phyloP scores from a whole-genome alignment of 2,888 invertebrate genomes.

The Scaptomyza cyrtandrae region DNA sequence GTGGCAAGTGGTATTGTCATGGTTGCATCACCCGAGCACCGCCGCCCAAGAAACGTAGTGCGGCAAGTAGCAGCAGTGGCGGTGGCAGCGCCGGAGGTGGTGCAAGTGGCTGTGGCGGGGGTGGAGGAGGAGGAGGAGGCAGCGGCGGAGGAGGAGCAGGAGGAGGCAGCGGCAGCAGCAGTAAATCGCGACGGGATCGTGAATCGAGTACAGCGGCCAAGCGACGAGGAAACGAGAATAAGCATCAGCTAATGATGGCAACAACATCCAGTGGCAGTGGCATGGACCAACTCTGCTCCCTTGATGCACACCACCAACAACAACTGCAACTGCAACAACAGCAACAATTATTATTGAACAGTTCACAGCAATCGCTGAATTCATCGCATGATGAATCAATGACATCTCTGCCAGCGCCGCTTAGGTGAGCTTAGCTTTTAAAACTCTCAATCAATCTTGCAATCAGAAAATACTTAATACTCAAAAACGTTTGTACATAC shows the following conservation, averaged over 20 bases:
- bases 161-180: constrained; percentile 84
- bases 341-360: constrained; percentile 78
- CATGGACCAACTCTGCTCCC: constrained; percentile 52
- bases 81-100: constrained; percentile 13
- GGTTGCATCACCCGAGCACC: constrained; percentile 94
- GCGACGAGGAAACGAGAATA: constrained; percentile 59
- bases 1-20: constrained; percentile 95
- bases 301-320: constrained; percentile 49
- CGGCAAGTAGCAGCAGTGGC: constrained; percentile 70
- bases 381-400: constrained; percentile 84
- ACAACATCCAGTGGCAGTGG: constrained; percentile 47
- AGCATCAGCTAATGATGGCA: constrained; percentile 47
- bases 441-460: neutral
- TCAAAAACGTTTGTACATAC: too few species aligned
- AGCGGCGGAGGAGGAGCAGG: constrained; percentile 20
- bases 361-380: constrained; percentile 82
- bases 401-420: constrained; percentile 82
- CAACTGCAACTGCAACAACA: constrained; percentile 50
- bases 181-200: constrained; percentile 85
- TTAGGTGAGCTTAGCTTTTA: constrained; percentile 76
- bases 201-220: constrained; percentile 79
- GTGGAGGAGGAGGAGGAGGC: constrained; percentile 53
- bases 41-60: constrained; percentile 87
- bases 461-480: neutral
- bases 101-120: constrained; percentile 57